phyloP scores from a whole-genome alignment of 1,140 invertebrate species.

The Drosophila rhopaloa region DNA sequence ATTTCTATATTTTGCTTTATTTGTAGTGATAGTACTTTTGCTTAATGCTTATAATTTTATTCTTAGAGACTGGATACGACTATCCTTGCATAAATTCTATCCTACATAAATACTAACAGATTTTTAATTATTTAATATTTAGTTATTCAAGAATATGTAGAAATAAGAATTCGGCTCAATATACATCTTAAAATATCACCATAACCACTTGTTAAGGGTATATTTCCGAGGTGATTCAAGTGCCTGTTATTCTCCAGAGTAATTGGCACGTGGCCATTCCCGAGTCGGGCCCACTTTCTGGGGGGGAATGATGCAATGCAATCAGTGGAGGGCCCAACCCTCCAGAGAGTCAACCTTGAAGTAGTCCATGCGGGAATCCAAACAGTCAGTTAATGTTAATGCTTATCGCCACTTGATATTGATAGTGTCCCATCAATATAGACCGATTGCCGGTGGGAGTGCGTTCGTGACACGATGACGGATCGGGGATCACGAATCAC shows the following conservation, averaged over 20 bases:
- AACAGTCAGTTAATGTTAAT: slow-evolving; percentile 7
- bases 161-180: too few relatives aligned
- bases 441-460: background rate
- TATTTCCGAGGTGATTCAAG: background rate
- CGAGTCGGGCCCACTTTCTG: slow-evolving; percentile 5
- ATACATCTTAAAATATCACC: too few relatives aligned
- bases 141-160: too few relatives aligned
- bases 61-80: too few relatives aligned
- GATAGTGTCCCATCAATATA: background rate
- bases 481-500: slow-evolving; percentile 4
- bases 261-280: slow-evolving; percentile 2
- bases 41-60: too few relatives aligned
- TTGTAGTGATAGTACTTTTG: too few relatives aligned
- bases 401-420: slow-evolving; percentile 29
- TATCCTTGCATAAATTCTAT: too few relatives aligned
- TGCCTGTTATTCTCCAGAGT: background rate
- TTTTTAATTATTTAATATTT: too few relatives aligned
- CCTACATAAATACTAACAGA: too few relatives aligned
- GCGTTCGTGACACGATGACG: slow-evolving; percentile 16
- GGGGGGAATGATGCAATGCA: slow-evolving; percentile 1
- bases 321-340: background rate
- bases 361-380: slow-evolving; percentile 1
- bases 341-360: slow-evolving; percentile 14
- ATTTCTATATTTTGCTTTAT: too few relatives aligned
- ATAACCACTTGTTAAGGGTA: too few relatives aligned